Base-by-base conservation (phyloP, 2,113 vertebrate genomes). In the Plotosus lineatus region DNA sequence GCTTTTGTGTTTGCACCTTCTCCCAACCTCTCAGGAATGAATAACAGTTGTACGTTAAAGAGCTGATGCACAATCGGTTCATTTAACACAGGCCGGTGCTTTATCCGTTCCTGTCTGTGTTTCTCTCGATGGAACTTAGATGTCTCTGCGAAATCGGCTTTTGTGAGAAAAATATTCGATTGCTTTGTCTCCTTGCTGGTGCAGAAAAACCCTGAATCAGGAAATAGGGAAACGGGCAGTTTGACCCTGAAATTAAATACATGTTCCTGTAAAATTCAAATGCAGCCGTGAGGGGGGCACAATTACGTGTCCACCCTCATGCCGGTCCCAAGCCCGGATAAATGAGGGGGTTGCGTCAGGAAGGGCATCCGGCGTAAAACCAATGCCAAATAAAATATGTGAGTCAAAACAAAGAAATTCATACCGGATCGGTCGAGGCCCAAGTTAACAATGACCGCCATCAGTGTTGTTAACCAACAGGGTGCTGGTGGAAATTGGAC, bases 1-100 rank as follows among this genome's bases (percentile, higher is more conserved):
- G 80, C 88, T 90, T 90, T 94, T 94, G 91, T 93, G 85, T 66
- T 68, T 50, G 75, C 82, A 79, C 73, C 81, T 75, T 63, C 85
- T 85, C 81, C 44, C 72, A 78, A 40, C 15, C 26, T 87, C 71
- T 17, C 31, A 66, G 71, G 84, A 79, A 78, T 55, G 82, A 82
- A 79, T 68, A 71, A 58, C 48, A 53, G 44, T 86, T 80, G 72
- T 76, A 83, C 85, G 71, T 75, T 85, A 88, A 80, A 85, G 72
- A 77, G 71, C 65, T 65, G 72, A 33, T 77, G 88, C 88, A 90
- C 89, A 90, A 80, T 77, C 68, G 21, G 31, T 63, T 85, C 61
- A 73, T 85, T 83, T 85, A 83, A 72, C 60, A 77, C 77, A 80
- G 46, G 66, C 63, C 42, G 28, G 36, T 66, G 71, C 31, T 38